Evolutionary conservation across 2,797 vertebrate species (phyloP), one percentile per base, ranked within the genome.

Genomic region (Tokudaia tokunoshimensis): DNA sequence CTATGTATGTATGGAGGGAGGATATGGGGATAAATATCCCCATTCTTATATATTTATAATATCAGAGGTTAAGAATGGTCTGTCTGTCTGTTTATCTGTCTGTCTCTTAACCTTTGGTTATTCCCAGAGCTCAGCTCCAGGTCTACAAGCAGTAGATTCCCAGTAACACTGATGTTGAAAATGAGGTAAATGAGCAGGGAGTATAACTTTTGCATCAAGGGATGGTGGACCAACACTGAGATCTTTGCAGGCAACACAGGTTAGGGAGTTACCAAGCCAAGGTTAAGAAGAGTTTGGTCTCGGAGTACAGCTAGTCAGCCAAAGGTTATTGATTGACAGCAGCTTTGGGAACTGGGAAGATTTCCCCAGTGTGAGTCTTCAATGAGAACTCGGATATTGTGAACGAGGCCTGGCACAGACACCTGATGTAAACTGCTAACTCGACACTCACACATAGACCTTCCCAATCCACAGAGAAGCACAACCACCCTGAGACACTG

Each of bases 1-100:
- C 26, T 6, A 0, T 0, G 52, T 12, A 0, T 17, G 52, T 65
- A 34, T 5, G 14, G 12, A 37, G 1, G 59, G 37, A 2, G 55
- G 15, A 15, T 9, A 1, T 6, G 44, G 15, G 79, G 78, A 44
- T 41, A 26, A 44, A 24, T 3, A 41, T 76, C 15, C 37, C 52
- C 31, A 6, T 44, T 74, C 31, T 75, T 19, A 44, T n/a, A 37
- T 24, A 72, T 76, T 26, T 80, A 57, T 15, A 63, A 29, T 52
- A 34, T 37, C 55, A 76, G 80, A 90, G 47, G 57, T 78, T 70
- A 59, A 92, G 78, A 52, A 87, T 55, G 82, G 1, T 26, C 1
- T 9, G 44, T 65, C 59, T 89, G n/a, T 9, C 61, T 47, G 29
- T 24, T 0, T 8, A 34, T 63, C 57, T 88, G 37, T 12, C 65